These are phyloP conservation scores for Butorides virescens DNA, from an alignment of 2,113 vertebrate species.

Conservation along the genomic window DNA sequence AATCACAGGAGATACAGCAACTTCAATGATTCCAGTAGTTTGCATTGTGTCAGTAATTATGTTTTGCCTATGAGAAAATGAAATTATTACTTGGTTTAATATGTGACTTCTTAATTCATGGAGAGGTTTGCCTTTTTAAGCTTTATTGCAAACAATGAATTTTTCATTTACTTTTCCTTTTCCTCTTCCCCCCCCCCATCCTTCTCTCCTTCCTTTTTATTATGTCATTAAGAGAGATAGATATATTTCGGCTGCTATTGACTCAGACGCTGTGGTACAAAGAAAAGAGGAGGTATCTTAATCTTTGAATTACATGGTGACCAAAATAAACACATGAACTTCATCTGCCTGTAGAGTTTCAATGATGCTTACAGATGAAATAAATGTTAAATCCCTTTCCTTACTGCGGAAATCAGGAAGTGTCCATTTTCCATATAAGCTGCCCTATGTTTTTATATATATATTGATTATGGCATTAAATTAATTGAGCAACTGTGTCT, in stretches of 20 bases:
- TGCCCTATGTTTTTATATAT: neutral
- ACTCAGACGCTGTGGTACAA: neutral
- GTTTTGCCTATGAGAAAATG: neutral
- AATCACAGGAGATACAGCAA: neutral
- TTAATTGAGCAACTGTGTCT: neutral
- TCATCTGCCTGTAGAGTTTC: neutral
- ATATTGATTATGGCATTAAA: conserved; percentile 11
- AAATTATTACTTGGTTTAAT: neutral
- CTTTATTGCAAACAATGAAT: neutral
- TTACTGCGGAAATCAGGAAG: neutral
- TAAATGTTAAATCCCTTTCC: neutral
- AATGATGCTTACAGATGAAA: neutral
- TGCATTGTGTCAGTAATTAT: neutral
- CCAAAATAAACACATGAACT: neutral
- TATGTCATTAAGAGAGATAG: neutral
- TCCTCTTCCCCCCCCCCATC: accelerated
- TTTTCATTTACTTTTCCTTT: neutral
- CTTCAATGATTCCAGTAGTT: neutral
- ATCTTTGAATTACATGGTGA: neutral
- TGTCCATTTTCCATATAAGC: neutral
- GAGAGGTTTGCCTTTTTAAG: neutral
- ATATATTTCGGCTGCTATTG: neutral
- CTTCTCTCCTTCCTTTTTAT: neutral
- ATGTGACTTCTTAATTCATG: neutral
- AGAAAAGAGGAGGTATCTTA: neutral